These are phyloP conservation scores for Phocides pigmalion DNA, from an alignment of 1,140 invertebrate species.

Conservation along the genomic window DNA sequence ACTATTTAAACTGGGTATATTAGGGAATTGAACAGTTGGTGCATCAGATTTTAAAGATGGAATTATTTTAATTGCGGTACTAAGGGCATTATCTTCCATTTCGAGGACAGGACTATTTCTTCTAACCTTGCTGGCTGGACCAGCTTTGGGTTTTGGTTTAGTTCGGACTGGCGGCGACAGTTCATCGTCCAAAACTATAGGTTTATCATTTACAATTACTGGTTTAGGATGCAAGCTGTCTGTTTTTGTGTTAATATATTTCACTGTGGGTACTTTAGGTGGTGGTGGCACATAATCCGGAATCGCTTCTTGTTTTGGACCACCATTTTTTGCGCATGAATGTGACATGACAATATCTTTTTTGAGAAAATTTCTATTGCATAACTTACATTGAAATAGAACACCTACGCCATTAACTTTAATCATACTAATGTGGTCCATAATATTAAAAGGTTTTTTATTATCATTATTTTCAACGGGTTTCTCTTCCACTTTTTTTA, in stretches of 20 bases:
- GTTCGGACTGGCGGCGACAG: conserved; percentile 20
- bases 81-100: conserved; percentile 11
- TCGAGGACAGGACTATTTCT: conserved; percentile 29
- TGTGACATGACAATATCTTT: conserved; percentile 70
- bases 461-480: conserved; percentile 14
- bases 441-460: conserved; percentile 65
- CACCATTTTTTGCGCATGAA: conserved; percentile 71
- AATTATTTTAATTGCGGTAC: conserved; percentile 17
- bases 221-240: conserved; percentile 36
- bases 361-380: conserved; percentile 75
- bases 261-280: conserved; percentile 64
- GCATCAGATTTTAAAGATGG: conserved; percentile 21
- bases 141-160: conserved; percentile 65
- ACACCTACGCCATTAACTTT: conserved; percentile 75
- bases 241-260: conserved; percentile 65
- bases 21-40: conserved; percentile 56
- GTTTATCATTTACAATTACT: conserved; percentile 33
- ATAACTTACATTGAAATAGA: conserved; percentile 73
- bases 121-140: conserved; percentile 70
- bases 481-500: conserved; percentile 32
- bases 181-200: conserved; percentile 44
- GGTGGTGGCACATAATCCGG: conserved; percentile 46
- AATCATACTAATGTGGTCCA: conserved; percentile 73
- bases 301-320: conserved; percentile 50
- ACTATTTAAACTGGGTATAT: conserved; percentile 55